A percentile compares a stretch with the other conserved stretches of the same genome.
Conservation (phyloP, 2,797 vertebrate genomes). For the Dermochelys coriacea region DNA sequence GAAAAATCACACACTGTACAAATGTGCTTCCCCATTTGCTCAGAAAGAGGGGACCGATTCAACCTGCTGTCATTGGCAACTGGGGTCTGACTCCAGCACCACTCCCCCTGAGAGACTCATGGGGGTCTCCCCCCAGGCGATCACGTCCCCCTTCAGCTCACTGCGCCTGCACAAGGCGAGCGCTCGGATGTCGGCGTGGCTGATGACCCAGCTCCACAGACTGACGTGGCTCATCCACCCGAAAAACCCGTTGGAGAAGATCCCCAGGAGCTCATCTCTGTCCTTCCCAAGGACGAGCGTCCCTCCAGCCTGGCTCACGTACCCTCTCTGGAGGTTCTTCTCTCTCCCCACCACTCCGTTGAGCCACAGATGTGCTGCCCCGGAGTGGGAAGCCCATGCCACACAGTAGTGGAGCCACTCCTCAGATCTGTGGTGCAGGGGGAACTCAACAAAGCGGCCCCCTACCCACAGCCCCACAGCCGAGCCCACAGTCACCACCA, state of each 20-base stretch:
- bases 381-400: slow-evolving; percentile 77
- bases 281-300: slow-evolving; percentile 82
- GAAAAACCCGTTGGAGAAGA: slow-evolving; percentile 80
- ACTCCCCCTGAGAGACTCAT: slow-evolving; percentile 85
- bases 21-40: not conserved
- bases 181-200: slow-evolving; percentile 72
- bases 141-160: slow-evolving; percentile 78
- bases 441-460: slow-evolving; percentile 84
- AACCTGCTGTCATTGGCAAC: slow-evolving; percentile 74
- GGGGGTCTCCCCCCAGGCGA: slow-evolving; percentile 87
- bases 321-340: slow-evolving; percentile 76
- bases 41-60: not conserved
- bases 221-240: slow-evolving; percentile 83
- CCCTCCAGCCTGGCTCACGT: slow-evolving; percentile 77
- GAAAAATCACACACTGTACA: not conserved
- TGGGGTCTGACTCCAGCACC: slow-evolving; percentile 82
- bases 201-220: slow-evolving; percentile 86
- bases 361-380: slow-evolving; percentile 80
- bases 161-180: slow-evolving; percentile 77
- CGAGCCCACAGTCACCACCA: slow-evolving; percentile 79
- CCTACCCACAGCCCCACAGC: slow-evolving; percentile 85
- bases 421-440: slow-evolving; percentile 68
- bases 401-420: slow-evolving; percentile 87
- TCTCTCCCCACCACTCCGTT: slow-evolving; percentile 78
- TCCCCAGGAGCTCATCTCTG: slow-evolving; percentile 83